Percentiles rank a stretch among this genome's conserved stretches.
These are phyloP conservation scores for Drosophila saltans DNA, from an alignment of 1,140 invertebrate species.

Conservation along the genomic window DNA sequence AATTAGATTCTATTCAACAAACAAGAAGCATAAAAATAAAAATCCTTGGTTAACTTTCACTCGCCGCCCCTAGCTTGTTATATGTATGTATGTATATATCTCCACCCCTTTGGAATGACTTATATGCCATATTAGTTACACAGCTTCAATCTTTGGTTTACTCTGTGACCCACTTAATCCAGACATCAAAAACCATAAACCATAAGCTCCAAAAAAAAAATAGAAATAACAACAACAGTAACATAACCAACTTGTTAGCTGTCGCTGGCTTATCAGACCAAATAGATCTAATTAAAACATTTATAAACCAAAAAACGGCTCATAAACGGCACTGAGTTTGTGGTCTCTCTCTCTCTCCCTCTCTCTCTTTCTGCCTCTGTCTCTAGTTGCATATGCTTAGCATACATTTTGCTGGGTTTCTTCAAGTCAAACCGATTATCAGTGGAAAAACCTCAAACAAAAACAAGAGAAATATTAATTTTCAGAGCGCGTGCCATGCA, in stretches of 20 bases:
- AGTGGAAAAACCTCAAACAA: constrained; percentile 65
- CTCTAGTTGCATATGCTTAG: constrained; percentile 69
- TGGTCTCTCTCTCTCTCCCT: constrained; percentile 32
- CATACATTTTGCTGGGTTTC: constrained; percentile 59
- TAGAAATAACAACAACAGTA: constrained; percentile 1
- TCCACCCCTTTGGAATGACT: too few species aligned
- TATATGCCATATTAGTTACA: constrained; percentile 12
- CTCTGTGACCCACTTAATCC: constrained; percentile 65
- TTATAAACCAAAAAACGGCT: constrained; percentile 71
- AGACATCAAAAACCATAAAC: constrained; percentile 52
- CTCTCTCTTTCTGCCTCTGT: not conserved
- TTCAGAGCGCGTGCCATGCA: constrained; percentile 72
- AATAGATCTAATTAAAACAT: constrained; percentile 80
- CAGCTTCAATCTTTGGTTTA: constrained; percentile 30
- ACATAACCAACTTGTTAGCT: constrained; percentile 72
- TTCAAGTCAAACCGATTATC: constrained; percentile 46
- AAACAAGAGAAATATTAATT: constrained; percentile 72
- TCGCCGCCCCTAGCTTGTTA: not conserved
- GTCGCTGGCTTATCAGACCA: constrained; percentile 74
- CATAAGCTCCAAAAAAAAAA: constrained; percentile 44
- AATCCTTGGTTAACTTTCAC: constrained; percentile 18
- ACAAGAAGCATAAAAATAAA: not conserved
- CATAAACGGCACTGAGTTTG: constrained; percentile 70
- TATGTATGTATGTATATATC: constrained; percentile 1
- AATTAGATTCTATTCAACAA: too few species aligned